These are phyloP conservation scores for Subanguina moxae DNA, from an alignment of 1,140 invertebrate species.

Conservation along the genomic window DNA sequence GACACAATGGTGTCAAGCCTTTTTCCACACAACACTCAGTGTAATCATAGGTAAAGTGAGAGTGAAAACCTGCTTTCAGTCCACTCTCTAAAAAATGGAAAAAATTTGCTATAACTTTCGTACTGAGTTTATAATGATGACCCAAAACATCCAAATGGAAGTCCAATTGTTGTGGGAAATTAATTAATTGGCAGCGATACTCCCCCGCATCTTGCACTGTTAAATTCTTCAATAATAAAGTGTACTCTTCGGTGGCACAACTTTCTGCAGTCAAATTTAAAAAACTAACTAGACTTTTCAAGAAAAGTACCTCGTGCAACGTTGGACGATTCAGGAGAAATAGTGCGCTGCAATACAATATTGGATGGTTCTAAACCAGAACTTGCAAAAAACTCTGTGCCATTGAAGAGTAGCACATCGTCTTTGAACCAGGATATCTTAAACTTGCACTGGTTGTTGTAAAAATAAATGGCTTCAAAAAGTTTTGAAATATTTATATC, in stretches of 20 bases:
- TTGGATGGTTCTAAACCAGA: slow-evolving; percentile 41
- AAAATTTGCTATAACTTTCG: slow-evolving; percentile 1
- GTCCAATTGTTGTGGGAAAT: slow-evolving; percentile 43
- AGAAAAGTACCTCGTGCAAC: background rate
- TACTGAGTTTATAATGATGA: slow-evolving; percentile 5
- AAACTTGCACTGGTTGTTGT: slow-evolving; percentile 14
- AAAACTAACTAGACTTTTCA: background rate
- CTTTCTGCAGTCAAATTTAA: slow-evolving; percentile 13
- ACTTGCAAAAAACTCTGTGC: slow-evolving; percentile 41
- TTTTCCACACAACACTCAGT: slow-evolving; percentile 42
- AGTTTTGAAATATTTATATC: too few relatives aligned
- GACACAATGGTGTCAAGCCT: slow-evolving; percentile 41
- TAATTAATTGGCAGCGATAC: slow-evolving; percentile 38
- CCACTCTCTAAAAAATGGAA: slow-evolving; percentile 37
- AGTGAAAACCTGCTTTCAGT: slow-evolving; percentile 30
- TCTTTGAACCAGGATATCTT: slow-evolving; percentile 44
- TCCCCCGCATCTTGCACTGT: slow-evolving; percentile 39
- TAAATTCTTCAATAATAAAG: slow-evolving; percentile 39
- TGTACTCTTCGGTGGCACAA: slow-evolving; percentile 40
- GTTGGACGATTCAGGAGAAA: background rate
- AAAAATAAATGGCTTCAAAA: too few relatives aligned
- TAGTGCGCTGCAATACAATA: slow-evolving; percentile 33
- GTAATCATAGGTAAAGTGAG: slow-evolving; percentile 41
- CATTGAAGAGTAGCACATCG: slow-evolving; percentile 43
- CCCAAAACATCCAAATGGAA: slow-evolving; percentile 46